Base-by-base conservation (phyloP, 1,140 invertebrate species). In the Polyergus mexicanus region DNA sequence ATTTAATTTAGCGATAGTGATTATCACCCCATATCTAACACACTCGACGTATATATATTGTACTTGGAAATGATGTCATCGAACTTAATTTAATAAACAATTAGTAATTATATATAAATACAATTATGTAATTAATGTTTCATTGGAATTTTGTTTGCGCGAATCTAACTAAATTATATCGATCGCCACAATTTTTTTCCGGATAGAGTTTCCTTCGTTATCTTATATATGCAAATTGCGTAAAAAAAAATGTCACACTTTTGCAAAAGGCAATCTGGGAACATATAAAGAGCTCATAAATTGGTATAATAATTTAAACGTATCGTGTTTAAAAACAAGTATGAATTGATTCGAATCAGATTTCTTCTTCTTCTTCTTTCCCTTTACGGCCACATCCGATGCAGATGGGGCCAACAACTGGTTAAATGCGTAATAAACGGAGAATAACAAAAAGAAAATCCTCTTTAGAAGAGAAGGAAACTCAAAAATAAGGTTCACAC, bases 1-100 rank as follows among this genome's bases (percentile, higher is more conserved):
- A 65, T 38, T 76, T 76, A 22, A 35, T 11, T 54, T 72, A 51
- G 71, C 13, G 51, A 75, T 75, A 75, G 7, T 10, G 13, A 75
- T 60, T 75, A 60, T 74, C 71, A 22, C 0, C 13, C 16, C 19
- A 10, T 72, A 72, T 74, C 32, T 74, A 1, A 22, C 10, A 56
- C n/a, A 72, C 1, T 25, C 16, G 16, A 19, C 44, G 4, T 60
- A 58, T 60, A n/a, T n/a, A n/a, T n/a, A n/a, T n/a, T n/a, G n/a
- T n/a, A 60, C 38, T 22, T 75, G 38, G n/a, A 35, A 58, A 58
- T 75, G 0, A 72, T 22, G 6, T 54, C 22, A 3, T 35, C 10
- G 13, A 10, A 16, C 4, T 35, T 35, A 35, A 25, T 72, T 66
- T 38, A n/a, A 35, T n/a, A 35, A 72, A 54, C 10, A n/a, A 2